Conservation (phyloP, 2,797 vertebrate species). For the Cuculus canorus region DNA sequence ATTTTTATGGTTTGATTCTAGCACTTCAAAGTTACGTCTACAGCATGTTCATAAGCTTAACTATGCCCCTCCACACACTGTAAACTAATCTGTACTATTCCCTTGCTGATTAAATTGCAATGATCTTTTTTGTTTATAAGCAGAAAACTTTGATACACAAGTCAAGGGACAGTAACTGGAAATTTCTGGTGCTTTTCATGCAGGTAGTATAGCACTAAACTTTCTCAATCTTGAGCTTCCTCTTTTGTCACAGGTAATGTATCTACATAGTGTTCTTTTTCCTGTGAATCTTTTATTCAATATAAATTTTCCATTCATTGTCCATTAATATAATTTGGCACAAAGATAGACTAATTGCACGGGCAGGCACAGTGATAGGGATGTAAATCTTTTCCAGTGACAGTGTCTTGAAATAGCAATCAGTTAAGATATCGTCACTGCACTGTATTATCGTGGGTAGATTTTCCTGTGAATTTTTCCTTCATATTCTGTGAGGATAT, state of each 20-base stretch:
- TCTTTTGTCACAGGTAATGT: background rate
- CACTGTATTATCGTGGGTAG: background rate
- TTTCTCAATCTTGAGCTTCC: background rate
- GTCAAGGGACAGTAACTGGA: background rate
- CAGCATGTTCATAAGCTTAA: background rate
- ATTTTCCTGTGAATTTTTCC: background rate
- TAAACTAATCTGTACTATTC: background rate
- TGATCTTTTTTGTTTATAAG: background rate
- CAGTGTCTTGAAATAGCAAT: background rate
- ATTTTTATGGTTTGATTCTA: background rate
- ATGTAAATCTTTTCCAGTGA: background rate
- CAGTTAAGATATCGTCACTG: background rate
- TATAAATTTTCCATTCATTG: background rate
- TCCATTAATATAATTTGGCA: background rate
- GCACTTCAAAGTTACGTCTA: background rate
- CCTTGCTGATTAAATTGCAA: background rate
- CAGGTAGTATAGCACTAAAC: background rate
- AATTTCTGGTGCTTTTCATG: background rate
- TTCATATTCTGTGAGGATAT: background rate
- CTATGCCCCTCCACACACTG: background rate
- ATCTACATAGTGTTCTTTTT: background rate
- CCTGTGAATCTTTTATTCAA: background rate
- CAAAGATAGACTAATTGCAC: constrained; percentile 10
- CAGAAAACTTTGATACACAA: background rate
- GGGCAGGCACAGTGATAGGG: background rate